Evolutionary conservation across 1,140 invertebrate species (phyloP).

Genomic region (Brachionus calyciflorus): DNA sequence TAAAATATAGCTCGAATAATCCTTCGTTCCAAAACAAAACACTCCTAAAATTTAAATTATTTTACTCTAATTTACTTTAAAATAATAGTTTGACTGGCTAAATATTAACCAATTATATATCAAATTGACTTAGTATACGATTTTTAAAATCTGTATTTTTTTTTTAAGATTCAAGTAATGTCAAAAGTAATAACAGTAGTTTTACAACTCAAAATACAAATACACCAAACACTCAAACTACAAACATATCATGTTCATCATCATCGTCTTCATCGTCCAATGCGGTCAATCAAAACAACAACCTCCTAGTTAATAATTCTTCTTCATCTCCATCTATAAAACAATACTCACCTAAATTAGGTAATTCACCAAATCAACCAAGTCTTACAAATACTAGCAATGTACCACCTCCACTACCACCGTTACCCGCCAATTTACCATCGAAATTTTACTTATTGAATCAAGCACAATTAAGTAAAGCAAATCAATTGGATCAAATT

Average conservation of each 20-base stretch:
- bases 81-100: too few relatives aligned
- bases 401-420: not conserved
- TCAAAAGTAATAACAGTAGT: not conserved
- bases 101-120: too few relatives aligned
- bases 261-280: not conserved
- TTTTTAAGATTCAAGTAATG: too few relatives aligned
- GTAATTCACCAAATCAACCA: not conserved
- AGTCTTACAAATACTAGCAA: not conserved
- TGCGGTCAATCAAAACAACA: not conserved
- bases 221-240: slow-evolving; percentile 8
- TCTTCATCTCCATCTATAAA: not conserved
- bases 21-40: too few relatives aligned
- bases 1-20: too few relatives aligned
- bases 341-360: not conserved
- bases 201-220: not conserved
- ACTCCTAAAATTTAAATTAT: too few relatives aligned
- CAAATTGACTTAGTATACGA: too few relatives aligned
- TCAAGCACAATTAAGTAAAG: not conserved
- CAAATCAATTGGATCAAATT: not conserved
- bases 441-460: not conserved
- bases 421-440: slow-evolving; percentile 1
- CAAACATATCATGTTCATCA: slow-evolving; percentile 8
- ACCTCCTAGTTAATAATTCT: too few relatives aligned
- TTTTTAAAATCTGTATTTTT: too few relatives aligned
- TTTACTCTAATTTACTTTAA: too few relatives aligned